A percentile compares a stretch with the other conserved stretches of the same genome.
Evolutionary conservation across 2,797 vertebrate species (phyloP).

Genomic region (Lacerta bilineata): DNA sequence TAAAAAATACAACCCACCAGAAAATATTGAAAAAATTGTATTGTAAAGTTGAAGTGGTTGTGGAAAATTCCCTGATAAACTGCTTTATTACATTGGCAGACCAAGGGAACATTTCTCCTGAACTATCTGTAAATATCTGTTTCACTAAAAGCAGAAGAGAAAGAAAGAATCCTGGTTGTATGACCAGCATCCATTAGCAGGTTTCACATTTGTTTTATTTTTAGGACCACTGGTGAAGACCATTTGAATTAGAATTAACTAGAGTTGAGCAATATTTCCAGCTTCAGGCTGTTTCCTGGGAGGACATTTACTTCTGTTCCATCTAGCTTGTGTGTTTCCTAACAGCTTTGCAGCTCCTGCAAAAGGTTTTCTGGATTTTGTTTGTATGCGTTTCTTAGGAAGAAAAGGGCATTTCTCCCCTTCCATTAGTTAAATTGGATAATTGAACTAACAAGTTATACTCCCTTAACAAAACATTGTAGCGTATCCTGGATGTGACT

Average conservation of each 20-base stretch:
- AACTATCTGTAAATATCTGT: not conserved
- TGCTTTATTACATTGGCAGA: not conserved
- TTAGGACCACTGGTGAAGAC: not conserved
- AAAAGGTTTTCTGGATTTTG: not conserved
- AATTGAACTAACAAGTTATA: not conserved
- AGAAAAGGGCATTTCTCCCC: rapidly evolving
- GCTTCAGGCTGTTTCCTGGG: not conserved
- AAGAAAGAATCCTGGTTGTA: not conserved
- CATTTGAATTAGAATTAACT: not conserved
- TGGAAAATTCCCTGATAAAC: not conserved
- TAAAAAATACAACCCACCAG: not conserved
- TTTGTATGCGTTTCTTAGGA: not conserved
- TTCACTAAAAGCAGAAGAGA: not conserved
- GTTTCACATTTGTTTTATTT: not conserved
- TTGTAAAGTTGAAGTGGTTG: not conserved
- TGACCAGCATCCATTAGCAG: not conserved
- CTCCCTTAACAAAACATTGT: not conserved
- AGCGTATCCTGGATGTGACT: not conserved
- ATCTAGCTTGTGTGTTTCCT: not conserved
- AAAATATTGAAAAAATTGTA: not conserved
- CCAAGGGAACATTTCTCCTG: not conserved
- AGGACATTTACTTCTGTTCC: not conserved
- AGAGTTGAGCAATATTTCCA: constrained; percentile 5
- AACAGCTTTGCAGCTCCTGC: not conserved
- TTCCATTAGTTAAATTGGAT: not conserved